Evolutionary conservation across 2,888 invertebrate species (phyloP), one percentile per base, ranked within the genome.

Genomic region (Eupeodes latifasciatus): DNA sequence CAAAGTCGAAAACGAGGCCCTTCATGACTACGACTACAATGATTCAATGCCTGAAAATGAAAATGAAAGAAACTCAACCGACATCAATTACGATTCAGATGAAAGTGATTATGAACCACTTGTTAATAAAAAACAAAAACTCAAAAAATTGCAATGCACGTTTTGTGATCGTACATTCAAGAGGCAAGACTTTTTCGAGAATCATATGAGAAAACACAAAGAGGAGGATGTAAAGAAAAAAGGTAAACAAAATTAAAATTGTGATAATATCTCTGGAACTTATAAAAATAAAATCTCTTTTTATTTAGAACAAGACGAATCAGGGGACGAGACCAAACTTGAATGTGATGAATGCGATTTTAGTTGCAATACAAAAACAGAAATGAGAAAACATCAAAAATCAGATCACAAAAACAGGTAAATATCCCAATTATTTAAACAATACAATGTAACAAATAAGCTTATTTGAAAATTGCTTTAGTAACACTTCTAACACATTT

Each of bases 101-200:
- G 67, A 27, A 5, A 78, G 81, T 64, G 80, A 84, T 47, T 62
- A 81, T 36, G 76, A 76, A 61, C 47, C 72, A 27, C 76, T 66
- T 9, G 16, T 57, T 9, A 44, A 53, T n/a, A 53, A 80, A 53
- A 11, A 55, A 34, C 12, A 16, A 4, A 83, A 85, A 71, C 51
- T 47, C 1, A 78, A 81, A 9, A 84, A 81, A 47, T 57, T 88
- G 69, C 77, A 84, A 11, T 88, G 88, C 14, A 59, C 69, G 0
- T 84, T 81, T 51, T 88, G 88, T 14, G 53, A 53, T 62, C 84
- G 85, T 19, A 11, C 74, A 69, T 85, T 85, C 62, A 88, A 81
- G 10, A 74, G 83, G 61, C 34, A 49, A 2, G 85, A 84, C 36
- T 85, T 81, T 10, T 74, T 76, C 6, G 74, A 88, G 9, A 88